Evolutionary conservation across 2,888 invertebrate species (phyloP), one percentile per base, ranked within the genome.

Genomic region (Meandrusa payeni): DNA sequence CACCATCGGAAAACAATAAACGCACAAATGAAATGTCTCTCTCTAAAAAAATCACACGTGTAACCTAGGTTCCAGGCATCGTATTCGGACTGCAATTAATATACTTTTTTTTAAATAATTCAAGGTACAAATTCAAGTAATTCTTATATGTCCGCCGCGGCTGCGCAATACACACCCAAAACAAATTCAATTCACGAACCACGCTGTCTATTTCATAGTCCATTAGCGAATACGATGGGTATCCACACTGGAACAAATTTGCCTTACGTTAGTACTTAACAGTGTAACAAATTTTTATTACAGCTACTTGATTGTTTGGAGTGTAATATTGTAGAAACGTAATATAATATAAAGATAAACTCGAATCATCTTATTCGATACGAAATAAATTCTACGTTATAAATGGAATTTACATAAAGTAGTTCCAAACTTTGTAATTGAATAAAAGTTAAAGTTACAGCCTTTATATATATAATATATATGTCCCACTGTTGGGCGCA

Each of bases 101-200:
- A n/a, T n/a, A n/a, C n/a, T n/a, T n/a, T n/a, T n/a, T n/a, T n/a
- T n/a, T n/a, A n/a, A n/a, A n/a, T n/a, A n/a, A n/a, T n/a, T n/a
- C n/a, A n/a, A n/a, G n/a, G n/a, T n/a, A n/a, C n/a, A n/a, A n/a
- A n/a, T n/a, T n/a, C 1, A 12, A 9, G 4, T 9, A 43, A 33
- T 33, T 33, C 27, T 38, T 38, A 13, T 39, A 27, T 46, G 34
- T 41, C 29, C 33, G 34, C 29, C 29, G 20, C 10, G 9, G 3
- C 31, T 26, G 47, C 40, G 46, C 46, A 52, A 51, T 44, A 50
- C 43, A 55, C 40, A 46, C 41, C 47, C 34, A 47, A 52, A 47
- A 48, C 15, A 31, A 46, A 61, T 59, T 61, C 58, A 48, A 54
- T 52, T 47, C 59, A 58, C 57, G 59, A 38, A 26, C 33, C 3